phyloP scores from a whole-genome alignment of 2,113 vertebrate species.

The Pluvialis apricaria region DNA sequence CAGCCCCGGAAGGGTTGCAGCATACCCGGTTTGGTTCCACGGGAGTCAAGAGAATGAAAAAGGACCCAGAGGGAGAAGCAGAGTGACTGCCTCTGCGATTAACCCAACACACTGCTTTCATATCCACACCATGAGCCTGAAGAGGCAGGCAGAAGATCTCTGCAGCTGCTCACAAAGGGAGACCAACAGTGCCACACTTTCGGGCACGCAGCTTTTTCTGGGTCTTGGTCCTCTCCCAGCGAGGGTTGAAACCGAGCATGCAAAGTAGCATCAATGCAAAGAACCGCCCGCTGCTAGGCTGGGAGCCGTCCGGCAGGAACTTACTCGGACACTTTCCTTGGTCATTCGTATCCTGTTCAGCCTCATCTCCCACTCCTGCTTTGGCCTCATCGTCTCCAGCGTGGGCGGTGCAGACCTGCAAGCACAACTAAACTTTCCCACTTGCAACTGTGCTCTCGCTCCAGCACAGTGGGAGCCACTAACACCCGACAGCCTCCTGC shows the following conservation, averaged over 20 bases:
- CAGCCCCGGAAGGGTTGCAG: neutral
- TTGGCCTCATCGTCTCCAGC: slow-evolving; percentile 74
- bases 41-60: neutral
- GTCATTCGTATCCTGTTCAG: slow-evolving; percentile 75
- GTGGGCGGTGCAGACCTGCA: slow-evolving; percentile 75
- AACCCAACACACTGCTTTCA: too few species aligned
- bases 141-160: neutral
- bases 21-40: neutral
- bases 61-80: neutral
- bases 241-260: accelerated
- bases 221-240: neutral
- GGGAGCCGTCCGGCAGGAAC: neutral
- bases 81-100: neutral
- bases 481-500: neutral
- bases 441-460: neutral
- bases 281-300: neutral
- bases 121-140: accelerated
- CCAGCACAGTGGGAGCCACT: accelerated
- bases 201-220: neutral
- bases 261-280: accelerated
- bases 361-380: slow-evolving; percentile 80
- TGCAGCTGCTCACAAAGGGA: neutral
- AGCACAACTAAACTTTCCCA: slow-evolving; percentile 22
- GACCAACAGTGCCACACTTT: accelerated
- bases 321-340: slow-evolving; percentile 76